Conservation (phyloP, 2,888 invertebrate species). For the Lithosia quadra region DNA sequence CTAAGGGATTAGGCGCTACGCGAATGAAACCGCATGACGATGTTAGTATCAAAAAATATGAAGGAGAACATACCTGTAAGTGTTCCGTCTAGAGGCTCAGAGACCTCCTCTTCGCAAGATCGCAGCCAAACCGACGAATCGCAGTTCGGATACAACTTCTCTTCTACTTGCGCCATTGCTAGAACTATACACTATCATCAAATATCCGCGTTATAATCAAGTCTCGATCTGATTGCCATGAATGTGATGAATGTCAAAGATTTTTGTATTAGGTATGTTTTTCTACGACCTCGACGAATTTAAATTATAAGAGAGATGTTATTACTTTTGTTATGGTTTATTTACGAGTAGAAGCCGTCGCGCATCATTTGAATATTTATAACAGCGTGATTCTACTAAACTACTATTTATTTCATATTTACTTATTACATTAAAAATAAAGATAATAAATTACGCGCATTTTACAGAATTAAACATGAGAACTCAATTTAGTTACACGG, state of each 20-base stretch:
- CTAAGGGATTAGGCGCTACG: no score
- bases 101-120: conserved; percentile 92
- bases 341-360: no score
- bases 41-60: background rate
- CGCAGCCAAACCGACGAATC: conserved; percentile 93
- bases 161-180: conserved; percentile 63
- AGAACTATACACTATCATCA: conserved; percentile 41
- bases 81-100: conserved; percentile 89
- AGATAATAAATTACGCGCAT: background rate
- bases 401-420: background rate
- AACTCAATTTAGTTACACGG: no score
- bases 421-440: background rate
- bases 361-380: no score
- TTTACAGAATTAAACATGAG: background rate
- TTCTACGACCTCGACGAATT: no score
- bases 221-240: conserved; percentile 7
- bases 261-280: no score
- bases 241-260: background rate
- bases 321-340: no score
- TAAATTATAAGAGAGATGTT: background rate
- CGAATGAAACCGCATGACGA: background rate
- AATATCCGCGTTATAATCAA: background rate
- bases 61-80: conserved; percentile 81
- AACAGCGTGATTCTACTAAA: no score
- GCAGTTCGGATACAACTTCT: conserved; percentile 88